Base-by-base conservation (phyloP, 2,113 vertebrate species). In the Corydoras maculifer region DNA sequence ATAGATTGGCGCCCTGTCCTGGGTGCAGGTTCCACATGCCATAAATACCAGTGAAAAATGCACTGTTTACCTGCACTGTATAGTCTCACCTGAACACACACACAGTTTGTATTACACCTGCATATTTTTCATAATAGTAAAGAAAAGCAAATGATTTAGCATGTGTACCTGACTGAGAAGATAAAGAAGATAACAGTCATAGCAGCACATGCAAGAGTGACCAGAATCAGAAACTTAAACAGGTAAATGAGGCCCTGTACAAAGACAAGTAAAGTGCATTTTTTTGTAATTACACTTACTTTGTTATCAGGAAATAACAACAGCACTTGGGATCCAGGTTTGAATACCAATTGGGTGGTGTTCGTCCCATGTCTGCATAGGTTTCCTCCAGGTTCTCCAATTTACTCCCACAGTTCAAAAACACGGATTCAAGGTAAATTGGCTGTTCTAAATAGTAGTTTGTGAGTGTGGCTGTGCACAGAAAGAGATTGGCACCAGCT, bases 131-230 rank as follows among this genome's bases (percentile, higher is more conserved):
- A 53, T 50, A 53, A 14, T 53, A 43, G 51, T 53, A 53, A 53
- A 53, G 51, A 53, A 10, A 43, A 43, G 4, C 35, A 43, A 43
- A 4, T 8, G 13, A 15, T 18, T n/a, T 15, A 0, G 11, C 10
- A 55, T 54, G 10, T n/a, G 67, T 58, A 97, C 97, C 93, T 99
- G 97, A 77, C 93, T 99, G 51, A 97, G 51, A 97, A 91, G 2
- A 99, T 99, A 88, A 99, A 99, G 90, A 99, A 99, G 82, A 98
- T 94, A 67, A 98, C 91, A 0, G 96, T 99, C 92, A 99, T 93
- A 13, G 96, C 97, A 7, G 97, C 97, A 63, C 97, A 99, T 3
- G 91, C 85, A 84, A 99, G 80, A n/a, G 97, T 99, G 73, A 98
- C 92, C 76, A 99, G 87, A 96, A 99, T 99, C 83, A 99, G 89